Conservation (phyloP, 92 coral and sea anemone genomes). For the Parazoanthus swiftii region DNA sequence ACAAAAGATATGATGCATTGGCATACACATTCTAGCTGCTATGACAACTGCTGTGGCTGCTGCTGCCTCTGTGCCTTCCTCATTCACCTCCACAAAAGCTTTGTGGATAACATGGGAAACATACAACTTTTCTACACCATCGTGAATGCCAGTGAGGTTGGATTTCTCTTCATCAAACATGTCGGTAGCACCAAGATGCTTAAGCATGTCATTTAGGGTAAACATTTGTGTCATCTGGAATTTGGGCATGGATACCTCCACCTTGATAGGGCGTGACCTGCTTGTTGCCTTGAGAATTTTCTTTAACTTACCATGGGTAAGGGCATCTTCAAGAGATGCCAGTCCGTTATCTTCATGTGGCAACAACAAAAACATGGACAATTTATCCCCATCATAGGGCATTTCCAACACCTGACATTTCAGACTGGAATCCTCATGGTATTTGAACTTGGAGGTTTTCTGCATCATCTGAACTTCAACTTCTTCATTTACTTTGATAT, state of each 20-base stretch:
- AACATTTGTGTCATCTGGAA: too few species aligned
- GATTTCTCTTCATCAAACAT: constrained; percentile 68
- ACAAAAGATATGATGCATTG: constrained; percentile 53
- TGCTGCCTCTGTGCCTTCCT: constrained; percentile 93
- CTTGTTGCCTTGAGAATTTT: constrained; percentile 43
- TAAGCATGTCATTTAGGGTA: constrained; percentile 53
- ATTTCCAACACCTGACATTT: constrained; percentile 71
- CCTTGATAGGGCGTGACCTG: constrained; percentile 49
- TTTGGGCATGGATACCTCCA: constrained; percentile 50
- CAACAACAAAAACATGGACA: constrained; percentile 73
- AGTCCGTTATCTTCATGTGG: constrained; percentile 78
- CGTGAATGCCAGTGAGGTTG: constrained; percentile 69
- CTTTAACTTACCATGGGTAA: constrained; percentile 55
- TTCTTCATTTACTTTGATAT: constrained; percentile 46
- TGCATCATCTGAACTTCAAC: constrained; percentile 76
- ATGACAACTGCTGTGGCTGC: constrained; percentile 79
- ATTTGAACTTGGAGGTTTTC: constrained; percentile 55
- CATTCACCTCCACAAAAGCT: constrained; percentile 93
- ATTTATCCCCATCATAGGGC: constrained; percentile 61
- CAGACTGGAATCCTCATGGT: constrained; percentile 39
- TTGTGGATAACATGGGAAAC: constrained; percentile 83
- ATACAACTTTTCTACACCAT: constrained; percentile 56
- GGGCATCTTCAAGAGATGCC: constrained; percentile 58
- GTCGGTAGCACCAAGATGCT: constrained; percentile 61
- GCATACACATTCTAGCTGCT: constrained; percentile 40